Percentiles rank a stretch among this genome's conserved stretches.
phyloP scores from a whole-genome alignment of 2,797 vertebrate genomes.

The Poliocrania exsul region DNA sequence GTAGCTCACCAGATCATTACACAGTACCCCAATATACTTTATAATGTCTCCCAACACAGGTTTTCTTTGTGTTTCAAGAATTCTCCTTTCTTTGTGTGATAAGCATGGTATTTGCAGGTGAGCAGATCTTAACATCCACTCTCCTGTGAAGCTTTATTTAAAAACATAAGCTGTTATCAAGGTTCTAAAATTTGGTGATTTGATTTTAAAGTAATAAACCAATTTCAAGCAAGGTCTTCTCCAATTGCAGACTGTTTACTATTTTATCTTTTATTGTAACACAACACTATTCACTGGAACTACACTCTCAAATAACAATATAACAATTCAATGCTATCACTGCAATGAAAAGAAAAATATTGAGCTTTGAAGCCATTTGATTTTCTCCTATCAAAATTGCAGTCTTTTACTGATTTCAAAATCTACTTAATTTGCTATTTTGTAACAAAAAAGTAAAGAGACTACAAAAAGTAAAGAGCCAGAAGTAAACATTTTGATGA shows the following conservation, averaged over 20 bases:
- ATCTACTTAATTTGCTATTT: background rate
- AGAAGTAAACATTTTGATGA: conserved; percentile 36
- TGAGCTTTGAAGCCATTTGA: background rate
- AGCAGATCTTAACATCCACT: background rate
- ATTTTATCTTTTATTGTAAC: background rate
- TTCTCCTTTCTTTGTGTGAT: background rate
- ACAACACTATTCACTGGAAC: background rate
- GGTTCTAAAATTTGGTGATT: background rate
- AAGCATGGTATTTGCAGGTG: background rate
- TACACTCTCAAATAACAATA: background rate
- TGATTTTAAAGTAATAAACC: background rate
- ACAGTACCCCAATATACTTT: background rate
- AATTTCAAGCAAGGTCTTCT: background rate
- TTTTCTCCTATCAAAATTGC: background rate
- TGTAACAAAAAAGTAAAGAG: background rate
- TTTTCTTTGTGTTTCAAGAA: background rate
- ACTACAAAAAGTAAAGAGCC: background rate
- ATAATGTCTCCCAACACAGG: background rate
- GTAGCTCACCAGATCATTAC: background rate
- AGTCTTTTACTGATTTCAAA: background rate
- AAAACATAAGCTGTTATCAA: background rate
- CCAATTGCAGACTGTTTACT: background rate
- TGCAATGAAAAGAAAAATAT: background rate
- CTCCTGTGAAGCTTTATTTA: background rate
- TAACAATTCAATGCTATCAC: background rate